These are phyloP conservation scores for Aradophagus sp. DNA, from an alignment of 1,140 invertebrate genomes.

Conservation along the genomic window DNA sequence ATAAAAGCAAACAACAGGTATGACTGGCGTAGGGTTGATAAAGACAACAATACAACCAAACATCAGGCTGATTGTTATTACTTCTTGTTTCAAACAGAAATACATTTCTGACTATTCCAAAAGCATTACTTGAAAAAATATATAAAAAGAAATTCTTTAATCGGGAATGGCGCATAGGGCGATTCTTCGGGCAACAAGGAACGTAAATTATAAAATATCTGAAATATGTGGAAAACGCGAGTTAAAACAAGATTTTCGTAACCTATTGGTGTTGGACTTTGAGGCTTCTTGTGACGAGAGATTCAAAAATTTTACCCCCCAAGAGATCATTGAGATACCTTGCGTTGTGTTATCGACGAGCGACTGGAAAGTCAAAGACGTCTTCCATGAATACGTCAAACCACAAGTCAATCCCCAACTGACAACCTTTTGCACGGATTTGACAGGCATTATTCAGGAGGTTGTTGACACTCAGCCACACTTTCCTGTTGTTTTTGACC, in stretches of 20 bases:
- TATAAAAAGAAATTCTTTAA: too few relatives aligned
- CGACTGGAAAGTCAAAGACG: slow-evolving; percentile 75
- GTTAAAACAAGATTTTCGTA: slow-evolving; percentile 68
- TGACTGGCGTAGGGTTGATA: too few relatives aligned
- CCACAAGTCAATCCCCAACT: slow-evolving; percentile 75
- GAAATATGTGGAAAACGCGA: not conserved
- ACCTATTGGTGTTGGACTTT: slow-evolving; percentile 79
- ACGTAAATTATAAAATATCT: slow-evolving; percentile 4
- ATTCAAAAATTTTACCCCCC: slow-evolving; percentile 43
- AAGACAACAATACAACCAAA: too few relatives aligned
- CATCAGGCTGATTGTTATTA: too few relatives aligned
- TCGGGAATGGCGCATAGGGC: slow-evolving; percentile 18
- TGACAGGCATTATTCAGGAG: slow-evolving; percentile 75
- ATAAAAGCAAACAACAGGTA: too few relatives aligned
- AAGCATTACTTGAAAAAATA: not conserved
- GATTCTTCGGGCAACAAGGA: not conserved
- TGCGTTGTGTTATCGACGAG: slow-evolving; percentile 77
- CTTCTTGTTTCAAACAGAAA: too few relatives aligned
- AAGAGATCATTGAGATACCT: slow-evolving; percentile 83
- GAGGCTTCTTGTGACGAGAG: slow-evolving; percentile 77
- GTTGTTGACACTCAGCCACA: slow-evolving; percentile 64
- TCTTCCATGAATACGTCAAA: slow-evolving; percentile 79
- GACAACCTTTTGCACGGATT: slow-evolving; percentile 77
- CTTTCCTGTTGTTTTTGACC: slow-evolving; percentile 66
- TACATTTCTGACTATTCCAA: too few relatives aligned